Evolutionary conservation across 2,888 invertebrate species (phyloP), one percentile per base, ranked within the genome.

Genomic region (Himalopsyche tibetana): DNA sequence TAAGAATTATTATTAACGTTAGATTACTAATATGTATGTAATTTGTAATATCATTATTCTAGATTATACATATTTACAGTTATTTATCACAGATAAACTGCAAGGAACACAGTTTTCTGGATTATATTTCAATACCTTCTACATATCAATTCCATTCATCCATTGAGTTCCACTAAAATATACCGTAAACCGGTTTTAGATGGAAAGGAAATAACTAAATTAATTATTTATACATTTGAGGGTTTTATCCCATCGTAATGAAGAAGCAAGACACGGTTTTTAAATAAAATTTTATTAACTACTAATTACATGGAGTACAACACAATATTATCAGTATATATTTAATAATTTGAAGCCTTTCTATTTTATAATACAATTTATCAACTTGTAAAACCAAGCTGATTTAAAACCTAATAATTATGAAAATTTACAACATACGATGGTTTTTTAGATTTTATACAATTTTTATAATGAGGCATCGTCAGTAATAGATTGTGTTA

Each of bases 331-430:
- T 51, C 51, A 51, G 8, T 15, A 15, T 69, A 63, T 55, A 42
- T 84, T 55, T 19, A 63, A 28, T 85, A 56, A 56, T 51, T 19
- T 83, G 69, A 81, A 55, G 42, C 82, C 38, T n/a, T 63, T 51
- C 42, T 56, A 80, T 79, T 45, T 82, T 12, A 74, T 55, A 55
- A 83, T 69, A 87, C 38, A 74, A 36, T 42, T 56, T 38, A 56
- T 36, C 74, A 86, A 82, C 87, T 88, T 88, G 88, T 88, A 88
- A 88, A 88, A 88, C 88, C 88, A 88, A 88, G 87, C 85, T 42
- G 83, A 12, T 36, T n/a, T 28, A 81, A 84, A 74, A 74, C 74
- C 74, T 38, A 51, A 36, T 40, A 80, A 82, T 45, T 51, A 51
- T 51, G 9, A 42, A 82, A 51, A n/a, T 51, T 82, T 9, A 51